phyloP scores from a whole-genome alignment of 2,888 invertebrate species.

The Eristalis arbustorum region DNA sequence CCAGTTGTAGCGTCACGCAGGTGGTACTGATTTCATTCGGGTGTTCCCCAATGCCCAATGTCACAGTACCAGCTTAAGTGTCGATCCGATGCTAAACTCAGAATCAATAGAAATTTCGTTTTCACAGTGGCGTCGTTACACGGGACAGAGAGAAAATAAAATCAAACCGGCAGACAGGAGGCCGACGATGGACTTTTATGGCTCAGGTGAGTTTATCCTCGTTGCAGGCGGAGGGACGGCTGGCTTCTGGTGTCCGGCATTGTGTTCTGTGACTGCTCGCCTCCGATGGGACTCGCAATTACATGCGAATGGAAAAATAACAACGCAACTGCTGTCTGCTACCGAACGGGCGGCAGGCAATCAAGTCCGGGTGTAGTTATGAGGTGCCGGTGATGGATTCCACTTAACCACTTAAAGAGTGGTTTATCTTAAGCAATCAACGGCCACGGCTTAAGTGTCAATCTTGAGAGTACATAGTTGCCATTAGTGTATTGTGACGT shows the following conservation, averaged over 20 bases:
- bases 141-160: background rate
- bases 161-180: background rate
- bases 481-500: too few species aligned
- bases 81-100: too few species aligned
- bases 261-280: too few species aligned
- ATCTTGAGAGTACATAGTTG: too few species aligned
- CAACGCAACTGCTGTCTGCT: background rate
- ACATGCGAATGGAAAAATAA: conserved; percentile 24
- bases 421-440: too few species aligned
- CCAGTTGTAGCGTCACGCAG: too few species aligned
- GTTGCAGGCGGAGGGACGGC: background rate
- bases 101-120: too few species aligned
- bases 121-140: background rate
- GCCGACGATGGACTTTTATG: background rate
- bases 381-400: conserved; percentile 6
- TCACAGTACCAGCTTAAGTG: too few species aligned
- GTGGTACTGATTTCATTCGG: too few species aligned
- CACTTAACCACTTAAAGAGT: too few species aligned
- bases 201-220: background rate
- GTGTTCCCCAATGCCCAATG: too few species aligned
- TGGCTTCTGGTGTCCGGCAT: conserved; percentile 23
- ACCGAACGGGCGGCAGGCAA: background rate
- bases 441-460: too few species aligned
- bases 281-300: conserved; percentile 45
- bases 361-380: background rate